Evolutionary conservation across 1,140 invertebrate species (phyloP).

Genomic region (Drosophila watanabei): DNA sequence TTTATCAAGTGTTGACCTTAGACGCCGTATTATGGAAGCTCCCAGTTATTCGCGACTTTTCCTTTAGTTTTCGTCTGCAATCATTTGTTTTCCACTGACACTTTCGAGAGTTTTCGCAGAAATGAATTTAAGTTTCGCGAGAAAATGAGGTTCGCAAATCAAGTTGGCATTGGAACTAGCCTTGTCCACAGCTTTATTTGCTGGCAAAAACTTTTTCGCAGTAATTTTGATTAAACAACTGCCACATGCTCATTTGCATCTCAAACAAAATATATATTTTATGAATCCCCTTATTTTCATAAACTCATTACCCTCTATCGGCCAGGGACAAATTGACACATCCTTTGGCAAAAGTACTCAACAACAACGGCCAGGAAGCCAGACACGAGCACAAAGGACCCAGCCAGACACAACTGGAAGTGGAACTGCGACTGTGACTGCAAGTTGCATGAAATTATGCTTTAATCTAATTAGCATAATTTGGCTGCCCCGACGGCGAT

Average conservation of each 20-base stretch:
- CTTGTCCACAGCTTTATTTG: not conserved
- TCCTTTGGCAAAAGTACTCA: conserved; percentile 55
- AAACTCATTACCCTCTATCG: conserved; percentile 45
- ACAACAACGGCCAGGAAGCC: conserved; percentile 40
- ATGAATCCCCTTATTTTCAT: conserved; percentile 18
- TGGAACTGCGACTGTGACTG: conserved; percentile 56
- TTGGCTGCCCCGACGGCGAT: conserved; percentile 63
- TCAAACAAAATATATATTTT: not conserved
- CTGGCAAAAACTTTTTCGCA: not conserved
- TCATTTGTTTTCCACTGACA: conserved; percentile 61
- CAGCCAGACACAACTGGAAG: conserved; percentile 18
- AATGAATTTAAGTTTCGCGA: conserved; percentile 29
- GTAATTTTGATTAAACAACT: not conserved
- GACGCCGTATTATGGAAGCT: conserved; percentile 46
- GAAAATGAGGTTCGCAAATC: conserved; percentile 37
- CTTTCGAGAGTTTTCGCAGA: conserved; percentile 21
- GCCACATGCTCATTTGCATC: conserved; percentile 1
- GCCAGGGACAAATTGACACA: conserved; percentile 67
- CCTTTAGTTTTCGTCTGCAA: conserved; percentile 33
- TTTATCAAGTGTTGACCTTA: conserved; percentile 65
- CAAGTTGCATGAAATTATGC: conserved; percentile 83
- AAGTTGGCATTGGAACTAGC: conserved; percentile 12
- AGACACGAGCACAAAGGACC: conserved; percentile 35
- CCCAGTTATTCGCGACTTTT: conserved; percentile 3
- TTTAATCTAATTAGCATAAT: conserved; percentile 85